Percentiles rank a stretch among this genome's conserved stretches.
Conservation (phyloP, 2,888 invertebrate species). For the Lottia gigantea region DNA sequence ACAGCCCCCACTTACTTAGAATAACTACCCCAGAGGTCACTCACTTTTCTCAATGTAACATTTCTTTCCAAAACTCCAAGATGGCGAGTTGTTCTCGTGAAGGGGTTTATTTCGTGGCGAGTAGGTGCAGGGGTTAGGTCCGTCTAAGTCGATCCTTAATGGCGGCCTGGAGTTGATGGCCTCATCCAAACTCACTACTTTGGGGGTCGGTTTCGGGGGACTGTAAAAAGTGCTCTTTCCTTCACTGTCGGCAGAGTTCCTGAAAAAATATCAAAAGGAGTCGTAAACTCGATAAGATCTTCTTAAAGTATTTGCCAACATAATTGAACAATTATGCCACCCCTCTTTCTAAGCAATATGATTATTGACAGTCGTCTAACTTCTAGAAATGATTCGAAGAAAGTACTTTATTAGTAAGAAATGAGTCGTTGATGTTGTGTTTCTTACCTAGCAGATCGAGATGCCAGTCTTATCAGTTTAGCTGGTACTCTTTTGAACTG, state of each 20-base stretch:
- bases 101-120: conserved; percentile 58
- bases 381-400: too few species aligned
- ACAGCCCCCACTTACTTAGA: too few species aligned
- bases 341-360: too few species aligned
- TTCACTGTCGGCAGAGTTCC: conserved; percentile 39
- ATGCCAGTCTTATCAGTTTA: conserved; percentile 46
- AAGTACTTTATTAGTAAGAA: too few species aligned
- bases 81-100: conserved; percentile 60
- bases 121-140: conserved; percentile 61
- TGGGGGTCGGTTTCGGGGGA: conserved; percentile 47
- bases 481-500: conserved; percentile 35
- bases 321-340: too few species aligned
- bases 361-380: too few species aligned
- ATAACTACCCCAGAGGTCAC: background rate
- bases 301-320: too few species aligned
- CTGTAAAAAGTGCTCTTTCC: conserved; percentile 52
- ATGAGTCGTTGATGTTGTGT: too few species aligned
- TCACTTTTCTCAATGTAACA: conserved; percentile 60
- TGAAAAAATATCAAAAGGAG: conserved; percentile 19
- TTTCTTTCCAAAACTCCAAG: conserved; percentile 58
- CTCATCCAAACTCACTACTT: conserved; percentile 60
- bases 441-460: conserved; percentile 18
- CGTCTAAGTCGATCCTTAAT: conserved; percentile 62
- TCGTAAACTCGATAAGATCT: too few species aligned
- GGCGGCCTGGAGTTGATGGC: conserved; percentile 60